A percentile compares a stretch with the other conserved stretches of the same genome.
Conservation (phyloP, 2,888 invertebrate species). For the Phania funesta region DNA sequence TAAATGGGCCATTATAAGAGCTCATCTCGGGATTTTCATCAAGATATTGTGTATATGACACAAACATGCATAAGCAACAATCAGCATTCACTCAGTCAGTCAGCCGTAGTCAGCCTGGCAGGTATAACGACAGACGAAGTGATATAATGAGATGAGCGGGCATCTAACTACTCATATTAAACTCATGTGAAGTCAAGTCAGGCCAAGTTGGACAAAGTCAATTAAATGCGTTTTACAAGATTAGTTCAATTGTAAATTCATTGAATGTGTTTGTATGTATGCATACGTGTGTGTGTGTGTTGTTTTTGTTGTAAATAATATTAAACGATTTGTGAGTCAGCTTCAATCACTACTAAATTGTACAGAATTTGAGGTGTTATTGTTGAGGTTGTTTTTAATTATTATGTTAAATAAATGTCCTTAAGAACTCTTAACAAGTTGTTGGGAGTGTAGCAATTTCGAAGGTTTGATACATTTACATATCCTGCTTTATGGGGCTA, state of each 20-base stretch:
- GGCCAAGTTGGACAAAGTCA: conserved; percentile 1
- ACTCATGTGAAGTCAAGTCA: conserved; percentile 5
- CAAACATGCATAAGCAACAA: not conserved
- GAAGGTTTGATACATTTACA: no score
- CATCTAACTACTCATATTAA: not conserved
- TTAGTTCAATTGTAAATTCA: not conserved
- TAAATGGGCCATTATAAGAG: conserved; percentile 28
- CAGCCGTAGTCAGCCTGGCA: not conserved
- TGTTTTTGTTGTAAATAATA: conserved; percentile 12
- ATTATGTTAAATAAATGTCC: no score
- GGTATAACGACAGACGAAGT: not conserved
- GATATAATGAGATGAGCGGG: not conserved
- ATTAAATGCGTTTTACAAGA: conserved; percentile 22
- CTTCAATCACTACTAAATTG: not conserved
- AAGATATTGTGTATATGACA: not conserved
- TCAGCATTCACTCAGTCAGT: not conserved
- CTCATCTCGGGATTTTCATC: conserved; percentile 31
- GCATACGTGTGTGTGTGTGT: not conserved
- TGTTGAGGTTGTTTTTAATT: not conserved
- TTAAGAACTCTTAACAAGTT: no score
- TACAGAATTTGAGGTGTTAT: not conserved
- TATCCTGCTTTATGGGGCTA: no score
- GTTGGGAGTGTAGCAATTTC: no score
- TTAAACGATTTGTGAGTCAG: conserved; percentile 1
- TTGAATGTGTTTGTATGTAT: not conserved